Percentiles rank a stretch among this genome's conserved stretches.
phyloP scores from a whole-genome alignment of 2,797 vertebrate genomes.

The Numenius phaeopus region DNA sequence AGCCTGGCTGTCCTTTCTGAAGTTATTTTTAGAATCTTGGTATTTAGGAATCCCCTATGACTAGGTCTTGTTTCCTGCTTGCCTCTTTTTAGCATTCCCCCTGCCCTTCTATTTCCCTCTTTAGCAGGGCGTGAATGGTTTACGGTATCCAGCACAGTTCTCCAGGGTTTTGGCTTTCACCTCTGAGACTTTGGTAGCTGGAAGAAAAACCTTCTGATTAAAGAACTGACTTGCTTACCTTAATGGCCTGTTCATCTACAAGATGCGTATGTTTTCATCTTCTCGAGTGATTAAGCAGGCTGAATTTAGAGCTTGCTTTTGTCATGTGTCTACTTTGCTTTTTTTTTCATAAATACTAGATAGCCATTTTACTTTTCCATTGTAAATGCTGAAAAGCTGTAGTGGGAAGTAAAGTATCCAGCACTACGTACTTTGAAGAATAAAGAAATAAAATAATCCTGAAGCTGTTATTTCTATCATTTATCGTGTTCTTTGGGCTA shows the following conservation, averaged over 20 bases:
- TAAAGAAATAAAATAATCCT: not conserved
- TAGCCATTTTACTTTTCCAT: not conserved
- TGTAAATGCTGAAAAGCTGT: not conserved
- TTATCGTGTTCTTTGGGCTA: not conserved
- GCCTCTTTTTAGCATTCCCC: not conserved
- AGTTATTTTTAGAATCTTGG: not conserved
- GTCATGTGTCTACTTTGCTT: not conserved
- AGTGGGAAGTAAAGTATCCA: not conserved
- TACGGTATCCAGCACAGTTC: not conserved
- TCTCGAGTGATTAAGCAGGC: not conserved
- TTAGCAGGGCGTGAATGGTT: accelerated
- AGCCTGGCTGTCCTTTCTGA: not conserved
- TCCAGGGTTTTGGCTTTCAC: not conserved
- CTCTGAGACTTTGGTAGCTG: not conserved
- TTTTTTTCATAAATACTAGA: not conserved
- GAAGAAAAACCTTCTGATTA: not conserved
- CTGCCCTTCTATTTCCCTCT: not conserved
- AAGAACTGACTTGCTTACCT: not conserved
- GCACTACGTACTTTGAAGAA: not conserved
- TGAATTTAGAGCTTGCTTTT: not conserved
- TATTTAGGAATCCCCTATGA: not conserved
- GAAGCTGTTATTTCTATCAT: not conserved
- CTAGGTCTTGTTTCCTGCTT: not conserved
- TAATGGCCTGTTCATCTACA: not conserved
- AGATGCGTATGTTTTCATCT: not conserved